These are phyloP conservation scores for Saturnia pavonia DNA, from an alignment of 2,888 invertebrate genomes.

Conservation along the genomic window DNA sequence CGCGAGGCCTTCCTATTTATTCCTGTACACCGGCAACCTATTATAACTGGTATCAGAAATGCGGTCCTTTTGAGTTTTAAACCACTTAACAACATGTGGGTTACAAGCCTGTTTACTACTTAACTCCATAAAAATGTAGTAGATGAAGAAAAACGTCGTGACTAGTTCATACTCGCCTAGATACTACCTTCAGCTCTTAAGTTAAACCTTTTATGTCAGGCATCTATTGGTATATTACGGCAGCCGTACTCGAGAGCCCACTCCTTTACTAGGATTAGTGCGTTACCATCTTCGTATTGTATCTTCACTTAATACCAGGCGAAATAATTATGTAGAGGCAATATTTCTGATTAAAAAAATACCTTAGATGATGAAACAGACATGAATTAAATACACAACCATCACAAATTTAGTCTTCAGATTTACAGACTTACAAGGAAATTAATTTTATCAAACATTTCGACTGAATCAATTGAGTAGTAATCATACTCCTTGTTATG, in stretches of 20 bases:
- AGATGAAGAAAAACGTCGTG: too few species aligned
- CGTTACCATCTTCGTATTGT: not conserved
- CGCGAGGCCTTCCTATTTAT: not conserved
- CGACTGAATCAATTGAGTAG: conserved; percentile 35
- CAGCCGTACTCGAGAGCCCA: too few species aligned
- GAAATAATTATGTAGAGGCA: not conserved
- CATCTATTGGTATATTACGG: too few species aligned
- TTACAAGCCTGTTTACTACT: too few species aligned
- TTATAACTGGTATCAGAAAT: too few species aligned
- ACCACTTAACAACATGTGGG: too few species aligned
- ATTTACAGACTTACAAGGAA: not conserved
- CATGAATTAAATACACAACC: not conserved
- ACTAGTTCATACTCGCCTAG: too few species aligned
- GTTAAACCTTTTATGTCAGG: too few species aligned
- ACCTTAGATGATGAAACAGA: not conserved
- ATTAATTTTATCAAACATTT: conserved; percentile 11
- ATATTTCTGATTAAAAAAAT: not conserved
- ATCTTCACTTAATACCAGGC: not conserved
- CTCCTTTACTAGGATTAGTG: too few species aligned
- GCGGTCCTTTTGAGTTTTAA: too few species aligned
- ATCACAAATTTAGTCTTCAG: not conserved
- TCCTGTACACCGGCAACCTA: not conserved
- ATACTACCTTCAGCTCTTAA: too few species aligned
- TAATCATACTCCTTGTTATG: conserved; percentile 36
- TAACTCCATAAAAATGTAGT: too few species aligned